These are phyloP conservation scores for Pangasianodon gigas DNA, from an alignment of 2,113 vertebrate species.

Conservation along the genomic window DNA sequence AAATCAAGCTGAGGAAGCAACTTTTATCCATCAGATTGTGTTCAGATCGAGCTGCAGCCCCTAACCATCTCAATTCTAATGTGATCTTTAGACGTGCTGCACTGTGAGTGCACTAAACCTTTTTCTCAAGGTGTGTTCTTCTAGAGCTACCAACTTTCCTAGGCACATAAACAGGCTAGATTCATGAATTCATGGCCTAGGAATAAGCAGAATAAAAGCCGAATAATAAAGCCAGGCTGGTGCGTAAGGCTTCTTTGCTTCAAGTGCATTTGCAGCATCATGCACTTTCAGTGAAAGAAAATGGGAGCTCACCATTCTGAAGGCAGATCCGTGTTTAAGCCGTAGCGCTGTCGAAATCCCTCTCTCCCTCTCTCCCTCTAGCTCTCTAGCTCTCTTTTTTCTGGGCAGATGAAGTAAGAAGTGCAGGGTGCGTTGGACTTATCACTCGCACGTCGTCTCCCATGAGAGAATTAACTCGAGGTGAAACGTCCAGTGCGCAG, in stretches of 20 bases:
- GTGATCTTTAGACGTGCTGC: not conserved
- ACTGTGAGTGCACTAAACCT: not conserved
- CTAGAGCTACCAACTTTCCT: not conserved
- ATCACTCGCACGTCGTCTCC: constrained; percentile 63
- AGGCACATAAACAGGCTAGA: too few species aligned
- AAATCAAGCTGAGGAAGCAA: not conserved
- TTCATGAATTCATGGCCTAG: not conserved
- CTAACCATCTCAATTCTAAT: not conserved
- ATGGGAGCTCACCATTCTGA: constrained; percentile 72
- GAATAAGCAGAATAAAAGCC: not conserved
- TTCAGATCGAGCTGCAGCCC: not conserved
- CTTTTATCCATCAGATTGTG: constrained; percentile 24
- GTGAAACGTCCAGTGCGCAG: constrained; percentile 61
- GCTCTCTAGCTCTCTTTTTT: not conserved
- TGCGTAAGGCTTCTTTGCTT: constrained; percentile 30
- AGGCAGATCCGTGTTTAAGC: constrained; percentile 65
- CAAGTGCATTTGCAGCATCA: constrained; percentile 55
- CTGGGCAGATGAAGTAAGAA: not conserved
- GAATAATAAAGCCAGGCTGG: not conserved
- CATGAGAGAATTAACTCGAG: constrained; percentile 59
- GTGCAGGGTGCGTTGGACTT: constrained; percentile 11
- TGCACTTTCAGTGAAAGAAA: constrained; percentile 38
- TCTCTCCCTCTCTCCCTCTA: not conserved
- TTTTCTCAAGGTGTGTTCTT: not conserved
- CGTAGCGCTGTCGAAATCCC: constrained; percentile 55